phyloP scores from a whole-genome alignment of 2,113 vertebrate species.

The Oriolus oriolus region DNA sequence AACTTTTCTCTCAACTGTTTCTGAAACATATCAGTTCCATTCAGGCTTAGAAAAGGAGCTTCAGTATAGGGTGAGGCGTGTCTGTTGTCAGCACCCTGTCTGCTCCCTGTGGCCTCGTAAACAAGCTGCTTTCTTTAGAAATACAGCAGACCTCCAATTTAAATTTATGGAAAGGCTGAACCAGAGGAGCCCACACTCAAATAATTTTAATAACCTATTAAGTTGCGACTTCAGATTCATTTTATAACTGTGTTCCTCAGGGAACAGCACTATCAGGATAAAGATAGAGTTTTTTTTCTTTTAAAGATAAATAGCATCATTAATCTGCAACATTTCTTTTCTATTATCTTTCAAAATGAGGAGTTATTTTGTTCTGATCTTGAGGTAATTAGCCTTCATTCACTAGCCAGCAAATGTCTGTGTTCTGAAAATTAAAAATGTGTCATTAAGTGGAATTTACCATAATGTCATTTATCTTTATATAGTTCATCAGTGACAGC shows the following conservation, averaged over 20 bases:
- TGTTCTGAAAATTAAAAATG: constrained; percentile 99
- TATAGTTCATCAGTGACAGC: constrained; percentile 90
- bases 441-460: constrained; percentile 99
- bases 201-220: constrained; percentile 99
- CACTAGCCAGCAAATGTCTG: constrained; percentile 89
- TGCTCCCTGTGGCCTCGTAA: constrained; percentile 71
- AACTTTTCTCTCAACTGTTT: constrained; percentile 49
- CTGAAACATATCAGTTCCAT: constrained; percentile 27
- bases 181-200: constrained; percentile 77
- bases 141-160: constrained; percentile 75
- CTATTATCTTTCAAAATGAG: constrained; percentile 97
- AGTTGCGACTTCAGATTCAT: constrained; percentile 98
- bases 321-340: constrained; percentile 97
- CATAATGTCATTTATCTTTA: constrained; percentile 99
- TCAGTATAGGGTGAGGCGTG: constrained; percentile 39
- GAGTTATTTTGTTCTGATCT: constrained; percentile 96
- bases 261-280: constrained; percentile 90
- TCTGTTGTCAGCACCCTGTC: constrained; percentile 68
- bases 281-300: constrained; percentile 89
- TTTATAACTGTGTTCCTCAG: constrained; percentile 94
- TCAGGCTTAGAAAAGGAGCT: constrained; percentile 8
- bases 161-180: constrained; percentile 81
- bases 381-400: constrained; percentile 98
- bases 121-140: constrained; percentile 70
- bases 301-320: constrained; percentile 98